Base-by-base conservation (phyloP, 1,140 invertebrate species). In the Drosophila malerkotliana region DNA sequence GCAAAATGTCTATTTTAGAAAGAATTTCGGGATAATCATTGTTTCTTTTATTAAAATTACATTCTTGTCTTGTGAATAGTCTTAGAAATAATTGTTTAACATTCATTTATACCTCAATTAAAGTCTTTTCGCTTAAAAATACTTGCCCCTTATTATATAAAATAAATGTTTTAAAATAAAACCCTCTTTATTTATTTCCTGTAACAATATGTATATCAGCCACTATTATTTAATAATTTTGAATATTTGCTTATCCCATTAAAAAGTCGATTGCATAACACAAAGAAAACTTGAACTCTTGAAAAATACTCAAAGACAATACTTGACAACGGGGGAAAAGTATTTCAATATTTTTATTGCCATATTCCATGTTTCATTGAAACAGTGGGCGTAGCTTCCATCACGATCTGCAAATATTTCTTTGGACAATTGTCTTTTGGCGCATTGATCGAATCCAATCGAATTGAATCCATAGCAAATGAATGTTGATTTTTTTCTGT, bases 351-450 rank as follows among this genome's bases (percentile, higher is more conserved):
- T 57, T 64, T 64, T 77, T 74, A 77, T 77, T 85, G 66, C 63
- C 64, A 66, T 56, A 69, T 69, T 47, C 41, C 26, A 64, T 66
- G 54, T 75, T n/a, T 87, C 52, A 68, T 54, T 67, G 28, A 69
- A 75, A 45, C 60, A 8, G 82, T 87, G 82, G 82, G 82, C 82
- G 82, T 85, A 82, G 68, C 82, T 60, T 77, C 68, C 63, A 87
- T 83, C 83, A 88, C 83, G 84, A 87, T 69, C 79, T 56, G 75
- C 76, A 88, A 83, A 88, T 79, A 74, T 85, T 77, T 63, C 66
- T 60, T 75, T 77, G 72, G 77, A 15, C 63, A 81, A 74, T 87
- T 77, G 78, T 59, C 68, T 80, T 30, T 62, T 57, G 48, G 32
- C 53, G 32, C 7, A 60, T 56, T 64, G 63, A 56, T 69, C 49